Percentiles rank a stretch among this genome's conserved stretches.
Conservation (phyloP, 2,888 invertebrate genomes). For the Drosophila planitibia region DNA sequence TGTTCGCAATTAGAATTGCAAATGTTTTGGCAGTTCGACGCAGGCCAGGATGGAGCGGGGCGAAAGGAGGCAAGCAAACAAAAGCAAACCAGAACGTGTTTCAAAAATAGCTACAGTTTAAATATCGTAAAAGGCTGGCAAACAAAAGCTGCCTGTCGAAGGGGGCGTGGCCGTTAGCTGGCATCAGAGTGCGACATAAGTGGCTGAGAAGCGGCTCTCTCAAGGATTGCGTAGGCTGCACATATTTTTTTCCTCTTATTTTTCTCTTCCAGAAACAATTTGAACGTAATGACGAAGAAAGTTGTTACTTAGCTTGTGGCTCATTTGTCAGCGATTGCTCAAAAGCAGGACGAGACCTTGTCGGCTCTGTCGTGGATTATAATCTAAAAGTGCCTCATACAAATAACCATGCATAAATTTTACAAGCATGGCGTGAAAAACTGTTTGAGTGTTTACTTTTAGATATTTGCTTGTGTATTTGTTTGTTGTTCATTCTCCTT, state of each 20-base stretch:
- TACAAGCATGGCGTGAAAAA: constrained; percentile 63
- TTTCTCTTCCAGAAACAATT: constrained; percentile 65
- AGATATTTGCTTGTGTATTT: constrained; percentile 55
- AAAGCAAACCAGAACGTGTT: constrained; percentile 28
- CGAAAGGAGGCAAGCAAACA: neutral
- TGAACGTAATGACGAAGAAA: constrained; percentile 79
- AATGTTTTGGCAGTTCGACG: constrained; percentile 40
- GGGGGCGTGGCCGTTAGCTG: constrained; percentile 62
- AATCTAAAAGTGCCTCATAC: constrained; percentile 59
- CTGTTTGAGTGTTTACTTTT: constrained; percentile 45
- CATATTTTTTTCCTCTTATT: constrained; percentile 9
- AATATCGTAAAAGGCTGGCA: constrained; percentile 2
- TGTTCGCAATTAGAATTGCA: constrained; percentile 76
- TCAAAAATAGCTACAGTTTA: constrained; percentile 65
- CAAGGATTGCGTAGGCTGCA: constrained; percentile 52
- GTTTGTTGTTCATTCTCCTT: constrained; percentile 21
- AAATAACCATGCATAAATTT: constrained; percentile 75
- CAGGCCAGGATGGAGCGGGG: neutral
- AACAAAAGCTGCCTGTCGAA: neutral
- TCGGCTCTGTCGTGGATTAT: constrained; percentile 38
- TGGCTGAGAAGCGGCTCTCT: constrained; percentile 32
- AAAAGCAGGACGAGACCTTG: constrained; percentile 6
- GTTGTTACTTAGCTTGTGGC: constrained; percentile 81
- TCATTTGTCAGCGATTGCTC: constrained; percentile 79
- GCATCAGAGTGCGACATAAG: constrained; percentile 66